Conservation (phyloP, 2,888 invertebrate genomes). For the Tetranychus truncatus region DNA sequence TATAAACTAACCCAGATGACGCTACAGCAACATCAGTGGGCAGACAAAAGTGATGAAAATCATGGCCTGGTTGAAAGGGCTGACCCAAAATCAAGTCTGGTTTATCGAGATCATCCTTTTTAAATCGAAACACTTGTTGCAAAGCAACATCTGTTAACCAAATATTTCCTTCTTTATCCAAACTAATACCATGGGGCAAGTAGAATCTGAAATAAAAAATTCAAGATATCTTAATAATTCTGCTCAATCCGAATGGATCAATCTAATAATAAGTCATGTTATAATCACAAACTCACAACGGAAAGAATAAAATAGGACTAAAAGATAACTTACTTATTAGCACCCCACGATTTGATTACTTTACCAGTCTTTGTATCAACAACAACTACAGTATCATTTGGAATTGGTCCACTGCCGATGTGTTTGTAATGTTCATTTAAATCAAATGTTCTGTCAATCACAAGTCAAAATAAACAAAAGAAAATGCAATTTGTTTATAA, state of each 20-base stretch:
- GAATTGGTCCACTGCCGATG: slow-evolving; percentile 51
- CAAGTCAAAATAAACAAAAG: neutral
- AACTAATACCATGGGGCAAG: slow-evolving; percentile 84
- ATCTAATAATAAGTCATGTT: neutral
- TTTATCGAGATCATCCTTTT: slow-evolving; percentile 20
- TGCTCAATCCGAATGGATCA: neutral
- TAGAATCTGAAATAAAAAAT: slow-evolving; percentile 44
- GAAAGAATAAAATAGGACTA: neutral
- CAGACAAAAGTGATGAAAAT: slow-evolving; percentile 65
- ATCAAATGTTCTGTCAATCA: slow-evolving; percentile 53
- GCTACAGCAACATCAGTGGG: slow-evolving; percentile 83
- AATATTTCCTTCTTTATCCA: slow-evolving; percentile 62
- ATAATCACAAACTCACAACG: neutral
- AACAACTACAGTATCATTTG: slow-evolving; percentile 61
- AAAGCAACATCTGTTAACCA: slow-evolving; percentile 93
- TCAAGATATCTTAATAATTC: neutral
- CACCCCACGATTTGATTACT: slow-evolving; percentile 67
- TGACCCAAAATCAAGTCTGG: slow-evolving; percentile 62
- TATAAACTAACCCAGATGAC: slow-evolving; percentile 59
- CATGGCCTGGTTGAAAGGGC: slow-evolving; percentile 60
- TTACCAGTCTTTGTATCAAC: slow-evolving; percentile 59
- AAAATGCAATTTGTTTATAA: neutral
- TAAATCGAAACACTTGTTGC: slow-evolving; percentile 55
- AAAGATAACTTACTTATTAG: slow-evolving; percentile 38
- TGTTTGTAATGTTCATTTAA: slow-evolving; percentile 51